Conservation (phyloP, 2,797 vertebrate genomes). For the Alosa sapidissima region DNA sequence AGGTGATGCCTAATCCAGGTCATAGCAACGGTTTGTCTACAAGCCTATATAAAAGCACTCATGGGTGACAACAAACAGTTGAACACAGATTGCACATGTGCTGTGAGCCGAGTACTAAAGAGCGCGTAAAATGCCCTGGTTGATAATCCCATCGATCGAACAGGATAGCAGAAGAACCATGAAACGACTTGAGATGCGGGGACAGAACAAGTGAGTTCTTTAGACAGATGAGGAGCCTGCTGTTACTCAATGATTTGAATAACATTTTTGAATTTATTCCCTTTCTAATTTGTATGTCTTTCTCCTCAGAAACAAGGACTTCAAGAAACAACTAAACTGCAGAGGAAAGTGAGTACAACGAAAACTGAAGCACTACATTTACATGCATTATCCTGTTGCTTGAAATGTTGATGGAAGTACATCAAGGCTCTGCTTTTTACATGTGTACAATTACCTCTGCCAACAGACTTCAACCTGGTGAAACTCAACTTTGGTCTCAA, state of each 20-base stretch:
- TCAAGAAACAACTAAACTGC: constrained; percentile 37
- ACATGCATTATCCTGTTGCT: background rate
- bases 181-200: constrained; percentile 62
- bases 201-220: constrained; percentile 61
- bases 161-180: constrained; percentile 55
- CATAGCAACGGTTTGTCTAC: constrained; percentile 21
- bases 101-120: background rate
- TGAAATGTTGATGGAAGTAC: constrained; percentile 16
- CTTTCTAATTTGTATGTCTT: background rate
- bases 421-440: background rate
- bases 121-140: constrained; percentile 60
- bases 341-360: constrained; percentile 40
- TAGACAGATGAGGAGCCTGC: background rate
- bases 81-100: background rate
- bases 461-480: constrained; percentile 76
- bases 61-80: constrained; percentile 27
- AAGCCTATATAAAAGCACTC: constrained; percentile 41
- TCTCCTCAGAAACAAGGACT: constrained; percentile 40
- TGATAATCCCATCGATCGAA: constrained; percentile 50
- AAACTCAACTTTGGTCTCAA: constrained; percentile 81
- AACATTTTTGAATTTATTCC: constrained; percentile 16
- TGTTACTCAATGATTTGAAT: background rate
- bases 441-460: constrained; percentile 11
- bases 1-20: constrained; percentile 54
- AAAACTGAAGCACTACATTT: background rate